Percentiles rank a stretch among this genome's conserved stretches.
Evolutionary conservation across 2,888 invertebrate species (phyloP).

Genomic region (Himalopsyche tibetana): DNA sequence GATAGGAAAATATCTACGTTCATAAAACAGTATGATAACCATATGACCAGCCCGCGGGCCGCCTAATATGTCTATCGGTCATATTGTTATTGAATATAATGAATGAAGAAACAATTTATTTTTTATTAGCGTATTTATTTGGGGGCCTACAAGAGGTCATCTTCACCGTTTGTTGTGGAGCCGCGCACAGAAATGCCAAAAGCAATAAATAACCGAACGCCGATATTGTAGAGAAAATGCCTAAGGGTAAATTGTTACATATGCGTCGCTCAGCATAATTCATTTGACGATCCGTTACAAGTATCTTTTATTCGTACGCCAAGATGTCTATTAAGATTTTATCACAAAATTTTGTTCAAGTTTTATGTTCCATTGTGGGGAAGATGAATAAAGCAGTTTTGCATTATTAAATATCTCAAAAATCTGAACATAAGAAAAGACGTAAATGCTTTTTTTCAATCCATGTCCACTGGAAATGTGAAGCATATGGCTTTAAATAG

Average conservation of each 20-base stretch:
- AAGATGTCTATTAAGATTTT: slow-evolving; percentile 13
- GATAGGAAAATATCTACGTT: not conserved
- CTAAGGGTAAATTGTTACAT: slow-evolving; percentile 19
- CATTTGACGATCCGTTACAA: slow-evolving; percentile 44
- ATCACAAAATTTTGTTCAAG: slow-evolving; percentile 18
- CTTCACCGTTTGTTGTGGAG: not conserved
- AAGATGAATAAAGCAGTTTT: slow-evolving; percentile 7
- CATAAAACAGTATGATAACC: not conserved
- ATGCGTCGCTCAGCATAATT: slow-evolving; percentile 47
- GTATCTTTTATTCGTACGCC: slow-evolving; percentile 38
- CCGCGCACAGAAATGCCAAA: slow-evolving; percentile 20
- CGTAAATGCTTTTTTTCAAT: no score
- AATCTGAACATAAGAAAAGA: no score
- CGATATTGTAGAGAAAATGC: not conserved
- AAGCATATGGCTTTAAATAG: no score
- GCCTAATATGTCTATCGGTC: slow-evolving; percentile 13
- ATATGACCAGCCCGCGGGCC: not conserved
- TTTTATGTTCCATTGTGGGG: slow-evolving; percentile 11
- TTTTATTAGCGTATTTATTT: slow-evolving; percentile 27
- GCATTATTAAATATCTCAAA: not conserved
- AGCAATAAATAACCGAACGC: slow-evolving; percentile 48
- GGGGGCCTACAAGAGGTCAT: slow-evolving; percentile 26
- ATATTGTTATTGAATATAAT: slow-evolving; percentile 31
- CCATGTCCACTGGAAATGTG: no score
- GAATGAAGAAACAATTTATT: slow-evolving; percentile 26